Conservation (phyloP, 1,140 invertebrate genomes). For the Stegodyphus mimosarum region DNA sequence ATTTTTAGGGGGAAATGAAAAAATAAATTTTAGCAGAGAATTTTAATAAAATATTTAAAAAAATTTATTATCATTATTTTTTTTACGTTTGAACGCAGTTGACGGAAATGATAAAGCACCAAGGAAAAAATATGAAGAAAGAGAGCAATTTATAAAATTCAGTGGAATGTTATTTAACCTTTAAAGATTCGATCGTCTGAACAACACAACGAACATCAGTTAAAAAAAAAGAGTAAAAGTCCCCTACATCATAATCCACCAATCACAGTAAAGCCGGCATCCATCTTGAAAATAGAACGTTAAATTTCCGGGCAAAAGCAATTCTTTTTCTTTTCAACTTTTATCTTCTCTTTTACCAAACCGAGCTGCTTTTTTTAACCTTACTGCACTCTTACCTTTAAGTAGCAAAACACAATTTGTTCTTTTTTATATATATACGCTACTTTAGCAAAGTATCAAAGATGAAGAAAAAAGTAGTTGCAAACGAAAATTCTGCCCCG, state of each 20-base stretch:
- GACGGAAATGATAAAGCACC: too few relatives aligned
- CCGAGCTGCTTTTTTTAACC: not conserved
- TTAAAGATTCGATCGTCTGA: too few relatives aligned
- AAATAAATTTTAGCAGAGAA: too few relatives aligned
- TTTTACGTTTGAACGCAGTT: too few relatives aligned
- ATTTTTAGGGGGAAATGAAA: too few relatives aligned
- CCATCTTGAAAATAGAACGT: conserved; percentile 3
- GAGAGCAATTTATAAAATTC: too few relatives aligned
- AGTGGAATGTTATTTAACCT: too few relatives aligned
- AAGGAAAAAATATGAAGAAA: too few relatives aligned
- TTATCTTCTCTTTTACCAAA: conserved; percentile 35
- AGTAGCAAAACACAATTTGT: conserved; percentile 43
- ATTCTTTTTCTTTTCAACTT: conserved; percentile 3
- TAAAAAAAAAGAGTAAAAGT: too few relatives aligned
- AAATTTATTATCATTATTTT: too few relatives aligned
- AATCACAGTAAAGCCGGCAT: conserved; percentile 6
- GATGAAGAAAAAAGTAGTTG: conserved; percentile 4
- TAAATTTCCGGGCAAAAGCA: not conserved
- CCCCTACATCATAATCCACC: not conserved
- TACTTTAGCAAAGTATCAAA: conserved; percentile 26
- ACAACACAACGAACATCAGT: too few relatives aligned
- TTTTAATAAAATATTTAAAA: too few relatives aligned
- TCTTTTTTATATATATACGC: not conserved
- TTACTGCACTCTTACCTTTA: conserved; percentile 24
- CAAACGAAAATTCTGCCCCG: conserved; percentile 28